Base-by-base conservation (phyloP, 2,113 vertebrate species). In the Cololabis saira region DNA sequence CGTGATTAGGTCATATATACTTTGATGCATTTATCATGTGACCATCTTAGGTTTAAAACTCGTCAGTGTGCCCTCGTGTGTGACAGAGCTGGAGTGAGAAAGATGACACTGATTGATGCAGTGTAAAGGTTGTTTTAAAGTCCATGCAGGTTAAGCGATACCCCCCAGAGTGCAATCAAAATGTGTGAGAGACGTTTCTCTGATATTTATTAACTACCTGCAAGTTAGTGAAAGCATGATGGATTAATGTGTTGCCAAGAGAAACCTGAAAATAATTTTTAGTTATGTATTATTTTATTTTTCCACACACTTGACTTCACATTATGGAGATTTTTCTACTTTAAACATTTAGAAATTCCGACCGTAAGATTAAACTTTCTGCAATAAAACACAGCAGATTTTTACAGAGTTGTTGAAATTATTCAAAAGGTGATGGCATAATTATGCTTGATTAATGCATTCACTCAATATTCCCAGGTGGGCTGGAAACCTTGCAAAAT, bases 121-220 rank as follows among this genome's bases (percentile, higher is more conserved):
- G 70, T 33, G 48, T 37, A 45, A 1, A 14, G 45, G 58, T 51
- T 51, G 21, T n/a, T 47, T 81, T 73, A 65, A 83, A 73, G 77
- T 78, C 62, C 43, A 12, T 61, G 27, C 67, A 17, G 61, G 61
- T 44, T 44, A 59, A 58, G 67, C 60, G 61, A 77, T 75, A 42
- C 49, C 64, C 40, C 70, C 83, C 17, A 57, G 77, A 85, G 80
- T 18, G 68, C 68, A 72, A 71, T 85, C 78, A 76, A 55, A 77
- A 67, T 15, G 37, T 53, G 57, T 81, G 14, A 83, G 73, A 81
- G 74, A 76, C 72, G 63, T 27, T 51, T 45, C 62, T 24, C 12
- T n/a, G 47, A 76, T 82, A 52, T 70, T 84, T 71, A 78, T 74
- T 61, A 59, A 83, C 77, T 76, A 81, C 72, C 77, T 58, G 14